Conservation (phyloP, 1,140 invertebrate species). For the Drosophila kanapiae region DNA sequence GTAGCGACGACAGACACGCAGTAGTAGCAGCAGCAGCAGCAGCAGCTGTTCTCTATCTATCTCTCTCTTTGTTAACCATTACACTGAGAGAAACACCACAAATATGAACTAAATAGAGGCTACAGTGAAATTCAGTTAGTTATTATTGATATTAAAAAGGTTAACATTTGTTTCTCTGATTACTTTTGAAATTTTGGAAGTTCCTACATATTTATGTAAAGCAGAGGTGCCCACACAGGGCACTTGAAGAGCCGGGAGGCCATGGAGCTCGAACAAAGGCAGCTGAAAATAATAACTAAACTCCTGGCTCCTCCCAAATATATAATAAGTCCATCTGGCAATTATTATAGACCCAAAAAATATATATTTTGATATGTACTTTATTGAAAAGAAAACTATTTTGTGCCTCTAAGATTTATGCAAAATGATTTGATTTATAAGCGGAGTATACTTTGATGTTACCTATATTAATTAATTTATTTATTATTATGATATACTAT, state of each 20-base stretch:
- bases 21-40: constrained; percentile 11
- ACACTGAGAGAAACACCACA: no score
- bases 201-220: background rate
- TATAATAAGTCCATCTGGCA: background rate
- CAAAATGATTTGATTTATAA: background rate
- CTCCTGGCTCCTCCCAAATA: background rate
- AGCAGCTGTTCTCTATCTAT: constrained; percentile 35
- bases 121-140: background rate
- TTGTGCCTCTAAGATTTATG: background rate
- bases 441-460: background rate
- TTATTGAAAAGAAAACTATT: background rate
- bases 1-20: constrained; percentile 44
- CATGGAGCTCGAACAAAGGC: background rate
- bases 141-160: background rate
- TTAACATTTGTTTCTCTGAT: accelerated
- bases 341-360: background rate
- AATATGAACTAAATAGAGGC: no score
- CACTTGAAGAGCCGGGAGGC: background rate
- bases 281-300: no score
- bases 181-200: background rate
- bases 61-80: no score
- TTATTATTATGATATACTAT: background rate
- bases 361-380: background rate
- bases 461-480: no score
- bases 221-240: background rate